Evolutionary conservation across 2,113 vertebrate species (phyloP).

Genomic region (Oryzias melastigma): DNA sequence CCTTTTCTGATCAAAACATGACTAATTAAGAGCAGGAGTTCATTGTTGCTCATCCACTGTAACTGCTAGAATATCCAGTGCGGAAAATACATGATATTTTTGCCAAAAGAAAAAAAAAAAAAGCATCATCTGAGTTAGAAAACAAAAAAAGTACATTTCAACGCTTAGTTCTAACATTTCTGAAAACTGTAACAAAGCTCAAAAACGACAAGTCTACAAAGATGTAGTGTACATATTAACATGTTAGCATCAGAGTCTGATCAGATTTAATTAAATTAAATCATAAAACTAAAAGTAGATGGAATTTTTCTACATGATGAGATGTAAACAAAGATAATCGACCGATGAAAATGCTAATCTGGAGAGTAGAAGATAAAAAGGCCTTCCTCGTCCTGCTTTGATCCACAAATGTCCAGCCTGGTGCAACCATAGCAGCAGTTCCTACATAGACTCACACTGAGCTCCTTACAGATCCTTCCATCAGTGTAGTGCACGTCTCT

Average conservation of each 20-base stretch:
- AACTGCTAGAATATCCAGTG: conserved; percentile 12
- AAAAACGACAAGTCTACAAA: conserved; percentile 10
- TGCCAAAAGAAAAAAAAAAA: neutral
- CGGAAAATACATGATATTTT: conserved; percentile 6
- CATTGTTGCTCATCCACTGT: neutral
- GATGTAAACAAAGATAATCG: conserved; percentile 58
- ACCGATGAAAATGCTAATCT: conserved; percentile 20
- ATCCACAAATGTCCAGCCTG: conserved; percentile 23
- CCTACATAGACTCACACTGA: conserved; percentile 38
- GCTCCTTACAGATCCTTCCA: neutral
- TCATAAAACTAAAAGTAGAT: conserved; percentile 18
- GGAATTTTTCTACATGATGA: conserved; percentile 16
- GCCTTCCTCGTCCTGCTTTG: conserved; percentile 31
- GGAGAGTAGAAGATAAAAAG: conserved; percentile 9
- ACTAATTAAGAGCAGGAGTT: neutral
- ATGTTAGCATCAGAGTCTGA: conserved; percentile 6
- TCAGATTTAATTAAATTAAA: neutral
- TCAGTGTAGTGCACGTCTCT: conserved; percentile 36
- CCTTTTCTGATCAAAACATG: neutral
- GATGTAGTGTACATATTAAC: conserved; percentile 12
- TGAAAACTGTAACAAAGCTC: conserved; percentile 24
- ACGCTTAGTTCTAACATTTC: conserved; percentile 4
- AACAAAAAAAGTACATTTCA: conserved; percentile 1
- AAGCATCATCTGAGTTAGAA: neutral
- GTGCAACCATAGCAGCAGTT: conserved; percentile 51